Base-by-base conservation (phyloP, 1,140 invertebrate species). In the Drosophila pectinifera region DNA sequence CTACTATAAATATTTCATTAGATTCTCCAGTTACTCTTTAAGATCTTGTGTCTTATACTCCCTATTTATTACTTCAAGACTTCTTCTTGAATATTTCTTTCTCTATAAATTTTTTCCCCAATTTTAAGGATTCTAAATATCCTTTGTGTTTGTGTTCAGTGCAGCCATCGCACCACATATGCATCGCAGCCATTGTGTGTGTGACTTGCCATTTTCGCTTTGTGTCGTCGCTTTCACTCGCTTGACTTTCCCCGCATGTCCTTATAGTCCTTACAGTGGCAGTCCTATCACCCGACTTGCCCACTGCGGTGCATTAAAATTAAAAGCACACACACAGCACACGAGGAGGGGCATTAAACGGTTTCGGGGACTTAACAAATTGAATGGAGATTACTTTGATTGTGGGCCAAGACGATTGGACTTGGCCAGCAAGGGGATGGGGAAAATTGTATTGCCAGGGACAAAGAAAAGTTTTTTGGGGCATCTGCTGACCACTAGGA, bases 181-280 rank as follows among this genome's bases (percentile, higher is more conserved):
- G 58, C 57, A 73, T 34, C 16, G 28, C 48, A 6, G 22, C 13
- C 36, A 63, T 67, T 54, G 53, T 81, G 55, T 80, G 55, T 80
- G 55, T 43, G 62, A 59, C 51, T 67, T 42, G 46, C 61, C 58
- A 41, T 39, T 70, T 53, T 62, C 65, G 69, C 78, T 86, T 80
- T 84, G 54, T 79, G 34, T 57, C 46, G 78, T 75, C 55, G 78
- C 78, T 78, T 85, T 74, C 74, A 78, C 59, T 85, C 82, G 62
- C 79, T 72, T 84, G 77, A 84, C 78, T 80, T 63, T 75, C 51
- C 61, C 34, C 41, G 59, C 62, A 14, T 73, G 73, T 42, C 65
- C 64, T 76, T 80, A 80, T 65, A 65, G 69, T 53, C 72, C 74
- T 76, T 80, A 67, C 59, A 53, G 49, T 53, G 49, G 18, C 49